Percentiles rank a stretch among this genome's conserved stretches.
Evolutionary conservation across 2,888 invertebrate genomes (phyloP).

Genomic region (Lumbricus terrestris): DNA sequence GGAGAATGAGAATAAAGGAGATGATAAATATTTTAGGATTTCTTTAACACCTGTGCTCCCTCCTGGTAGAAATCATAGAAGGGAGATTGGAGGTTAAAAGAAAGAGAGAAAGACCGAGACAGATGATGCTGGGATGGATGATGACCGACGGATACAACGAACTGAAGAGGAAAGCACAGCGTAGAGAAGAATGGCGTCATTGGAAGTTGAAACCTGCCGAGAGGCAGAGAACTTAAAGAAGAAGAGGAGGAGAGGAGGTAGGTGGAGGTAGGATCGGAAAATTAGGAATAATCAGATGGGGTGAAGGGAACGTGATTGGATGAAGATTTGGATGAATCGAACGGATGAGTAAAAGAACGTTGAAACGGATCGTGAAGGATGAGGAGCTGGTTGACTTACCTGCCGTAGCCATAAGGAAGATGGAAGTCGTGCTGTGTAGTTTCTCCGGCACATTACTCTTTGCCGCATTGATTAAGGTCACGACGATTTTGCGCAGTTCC

Average conservation of each 20-base stretch:
- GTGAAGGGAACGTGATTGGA: not conserved
- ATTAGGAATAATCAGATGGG: not conserved
- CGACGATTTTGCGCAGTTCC: not conserved
- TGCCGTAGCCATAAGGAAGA: slow-evolving; percentile 32
- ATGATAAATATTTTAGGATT: no score
- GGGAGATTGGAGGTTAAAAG: not conserved
- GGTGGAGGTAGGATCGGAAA: not conserved
- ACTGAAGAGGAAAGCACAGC: no score
- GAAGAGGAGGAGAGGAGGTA: not conserved
- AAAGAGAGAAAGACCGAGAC: no score
- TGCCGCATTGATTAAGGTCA: slow-evolving; percentile 18
- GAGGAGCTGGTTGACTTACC: slow-evolving; percentile 20
- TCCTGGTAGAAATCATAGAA: no score
- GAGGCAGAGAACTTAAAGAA: no score
- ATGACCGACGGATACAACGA: no score
- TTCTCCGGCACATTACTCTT: slow-evolving; percentile 7
- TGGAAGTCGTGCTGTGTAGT: slow-evolving; percentile 15
- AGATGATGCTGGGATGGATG: no score
- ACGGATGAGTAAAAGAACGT: not conserved
- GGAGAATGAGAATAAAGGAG: not conserved
- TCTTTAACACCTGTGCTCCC: no score
- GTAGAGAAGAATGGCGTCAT: no score
- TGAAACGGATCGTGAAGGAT: not conserved
- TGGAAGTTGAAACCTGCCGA: no score
- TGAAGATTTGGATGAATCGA: not conserved